Conservation (phyloP, 2,113 vertebrate genomes). For the Caloenas nicobarica region DNA sequence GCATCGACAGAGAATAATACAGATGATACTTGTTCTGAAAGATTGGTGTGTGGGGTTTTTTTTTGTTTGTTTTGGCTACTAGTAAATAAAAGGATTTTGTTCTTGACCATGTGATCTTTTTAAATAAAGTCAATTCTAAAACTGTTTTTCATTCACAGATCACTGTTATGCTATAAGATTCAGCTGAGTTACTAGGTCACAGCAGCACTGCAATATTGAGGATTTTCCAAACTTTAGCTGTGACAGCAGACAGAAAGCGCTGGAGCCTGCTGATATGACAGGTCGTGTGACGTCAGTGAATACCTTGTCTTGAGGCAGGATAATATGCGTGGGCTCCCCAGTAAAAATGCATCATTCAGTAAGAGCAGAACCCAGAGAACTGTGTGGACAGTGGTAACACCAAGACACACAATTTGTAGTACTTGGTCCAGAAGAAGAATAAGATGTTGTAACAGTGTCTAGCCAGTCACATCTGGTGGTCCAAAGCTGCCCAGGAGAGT, state of each 20-base stretch:
- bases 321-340: not conserved
- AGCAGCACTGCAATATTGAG: not conserved
- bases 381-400: not conserved
- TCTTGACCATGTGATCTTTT: not conserved
- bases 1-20: not conserved
- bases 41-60: not conserved
- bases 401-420: conserved; percentile 44
- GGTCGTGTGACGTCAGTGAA: not conserved
- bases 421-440: conserved; percentile 22
- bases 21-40: not conserved
- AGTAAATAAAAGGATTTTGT: not conserved
- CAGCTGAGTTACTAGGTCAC: not conserved
- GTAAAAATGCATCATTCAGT: not conserved
- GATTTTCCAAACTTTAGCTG: not conserved
- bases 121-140: not conserved
- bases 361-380: not conserved
- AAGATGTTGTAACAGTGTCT: conserved; percentile 28
- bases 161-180: not conserved
- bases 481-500: conserved; percentile 34
- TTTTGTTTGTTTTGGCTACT: not conserved
- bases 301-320: not conserved
- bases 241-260: conserved; percentile 10
- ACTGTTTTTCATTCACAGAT: not conserved
- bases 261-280: conserved; percentile 31
- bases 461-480: conserved; percentile 10